Conservation (phyloP, 2,797 vertebrate species). For the Taenioides sp. region DNA sequence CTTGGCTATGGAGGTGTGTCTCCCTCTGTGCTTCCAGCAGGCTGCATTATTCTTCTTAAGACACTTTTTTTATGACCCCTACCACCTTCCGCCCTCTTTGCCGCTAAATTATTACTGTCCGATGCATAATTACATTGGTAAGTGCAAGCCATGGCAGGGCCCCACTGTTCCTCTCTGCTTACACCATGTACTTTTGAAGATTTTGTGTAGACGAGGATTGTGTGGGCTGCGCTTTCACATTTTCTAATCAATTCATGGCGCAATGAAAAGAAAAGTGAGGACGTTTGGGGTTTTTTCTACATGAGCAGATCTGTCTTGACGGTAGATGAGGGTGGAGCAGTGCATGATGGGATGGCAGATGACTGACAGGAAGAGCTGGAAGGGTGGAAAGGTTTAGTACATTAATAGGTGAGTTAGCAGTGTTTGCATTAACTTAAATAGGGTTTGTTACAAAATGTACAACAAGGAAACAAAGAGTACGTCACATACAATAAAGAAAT, state of each 20-base stretch:
- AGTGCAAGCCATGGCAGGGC: constrained; percentile 35
- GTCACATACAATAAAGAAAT: no score
- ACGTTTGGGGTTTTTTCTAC: constrained; percentile 57
- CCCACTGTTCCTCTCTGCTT: constrained; percentile 26
- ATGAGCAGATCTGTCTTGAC: constrained; percentile 23
- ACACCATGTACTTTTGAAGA: constrained; percentile 16
- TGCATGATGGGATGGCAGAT: constrained; percentile 62
- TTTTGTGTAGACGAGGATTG: constrained; percentile 23
- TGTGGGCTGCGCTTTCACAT: constrained; percentile 38
- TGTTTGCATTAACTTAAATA: neutral
- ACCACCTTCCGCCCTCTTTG: constrained; percentile 27
- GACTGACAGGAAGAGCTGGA: constrained; percentile 61
- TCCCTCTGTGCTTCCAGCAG: constrained; percentile 15
- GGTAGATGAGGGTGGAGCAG: constrained; percentile 32
- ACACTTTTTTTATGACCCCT: constrained; percentile 26
- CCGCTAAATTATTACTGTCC: constrained; percentile 57
- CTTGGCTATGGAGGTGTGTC: neutral
- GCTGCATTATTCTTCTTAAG: constrained; percentile 39
- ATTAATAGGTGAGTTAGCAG: neutral
- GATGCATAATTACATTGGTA: constrained; percentile 54
- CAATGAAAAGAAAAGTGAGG: constrained; percentile 4
- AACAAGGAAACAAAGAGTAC: no score
- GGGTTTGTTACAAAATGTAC: neutral
- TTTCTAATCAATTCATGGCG: constrained; percentile 42
- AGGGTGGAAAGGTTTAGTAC: neutral